Evolutionary conservation across 1,140 invertebrate genomes (phyloP).

Genomic region (Drosophila quadrilineata): DNA sequence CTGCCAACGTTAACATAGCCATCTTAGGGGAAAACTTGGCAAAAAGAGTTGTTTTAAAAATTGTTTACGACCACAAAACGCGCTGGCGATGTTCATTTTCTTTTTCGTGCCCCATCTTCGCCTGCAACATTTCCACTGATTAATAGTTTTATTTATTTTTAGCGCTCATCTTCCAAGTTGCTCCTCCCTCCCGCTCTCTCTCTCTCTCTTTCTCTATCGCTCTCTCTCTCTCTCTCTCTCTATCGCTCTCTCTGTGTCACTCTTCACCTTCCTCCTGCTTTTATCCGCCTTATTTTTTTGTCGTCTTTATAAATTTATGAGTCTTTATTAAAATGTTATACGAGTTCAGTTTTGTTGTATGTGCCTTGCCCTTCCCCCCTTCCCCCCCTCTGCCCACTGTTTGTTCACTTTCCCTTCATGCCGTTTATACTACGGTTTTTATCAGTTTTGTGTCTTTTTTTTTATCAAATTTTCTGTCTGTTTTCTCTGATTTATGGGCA

Average conservation of each 20-base stretch:
- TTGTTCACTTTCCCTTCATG: slow-evolving; percentile 7
- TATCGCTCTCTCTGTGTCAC: slow-evolving; percentile 27
- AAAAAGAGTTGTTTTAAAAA: slow-evolving; percentile 80
- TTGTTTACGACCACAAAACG: slow-evolving; percentile 68
- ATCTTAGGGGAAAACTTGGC: slow-evolving; percentile 51
- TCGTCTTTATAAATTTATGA: slow-evolving; percentile 65
- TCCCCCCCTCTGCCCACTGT: slow-evolving; percentile 3
- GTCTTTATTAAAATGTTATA: slow-evolving; percentile 76
- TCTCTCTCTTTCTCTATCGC: background rate
- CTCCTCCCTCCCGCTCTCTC: slow-evolving; percentile 51
- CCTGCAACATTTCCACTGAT: slow-evolving; percentile 57
- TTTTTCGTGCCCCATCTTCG: slow-evolving; percentile 41
- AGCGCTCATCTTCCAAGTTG: slow-evolving; percentile 73
- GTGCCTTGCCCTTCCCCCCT: background rate
- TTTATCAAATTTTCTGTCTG: slow-evolving; percentile 73
- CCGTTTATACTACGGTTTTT: slow-evolving; percentile 39
- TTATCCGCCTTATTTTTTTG: slow-evolving; percentile 31
- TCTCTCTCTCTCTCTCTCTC: too few relatives aligned
- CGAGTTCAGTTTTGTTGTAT: slow-evolving; percentile 43
- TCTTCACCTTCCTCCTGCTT: background rate
- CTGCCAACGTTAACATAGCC: background rate
- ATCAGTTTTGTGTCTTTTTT: slow-evolving; percentile 57
- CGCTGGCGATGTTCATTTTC: slow-evolving; percentile 76
- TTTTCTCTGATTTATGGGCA: slow-evolving; percentile 66
- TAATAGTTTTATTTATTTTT: slow-evolving; percentile 80